Percentiles rank a stretch among this genome's conserved stretches.
Conservation (phyloP, 2,113 vertebrate species). For the Hystrix brachyura region DNA sequence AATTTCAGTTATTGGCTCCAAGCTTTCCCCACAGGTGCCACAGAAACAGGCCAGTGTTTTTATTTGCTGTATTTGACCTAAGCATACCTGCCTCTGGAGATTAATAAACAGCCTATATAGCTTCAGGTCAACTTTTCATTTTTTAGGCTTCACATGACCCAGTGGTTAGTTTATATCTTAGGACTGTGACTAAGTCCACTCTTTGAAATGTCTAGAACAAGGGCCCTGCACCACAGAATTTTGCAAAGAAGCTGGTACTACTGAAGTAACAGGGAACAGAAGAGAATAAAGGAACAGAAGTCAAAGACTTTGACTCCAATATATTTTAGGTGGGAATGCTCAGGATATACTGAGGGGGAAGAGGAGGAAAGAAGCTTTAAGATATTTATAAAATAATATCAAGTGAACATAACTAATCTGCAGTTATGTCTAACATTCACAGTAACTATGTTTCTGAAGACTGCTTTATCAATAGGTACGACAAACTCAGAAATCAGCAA, state of each 20-base stretch:
- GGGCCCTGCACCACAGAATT: background rate
- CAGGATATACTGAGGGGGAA: background rate
- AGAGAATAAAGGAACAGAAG: background rate
- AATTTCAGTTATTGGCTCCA: background rate
- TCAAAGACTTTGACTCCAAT: background rate
- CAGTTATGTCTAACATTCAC: background rate
- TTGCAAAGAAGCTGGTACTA: slow-evolving; percentile 7
- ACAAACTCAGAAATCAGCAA: background rate
- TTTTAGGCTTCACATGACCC: background rate
- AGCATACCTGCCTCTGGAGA: background rate
- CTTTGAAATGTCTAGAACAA: slow-evolving; percentile 2
- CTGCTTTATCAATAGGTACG: background rate
- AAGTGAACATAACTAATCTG: background rate
- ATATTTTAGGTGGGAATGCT: background rate
- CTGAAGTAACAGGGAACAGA: background rate
- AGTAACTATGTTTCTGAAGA: slow-evolving; percentile 33
- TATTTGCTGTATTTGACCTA: background rate
- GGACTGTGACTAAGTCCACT: background rate
- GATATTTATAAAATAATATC: slow-evolving; percentile 16
- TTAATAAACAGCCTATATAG: background rate
- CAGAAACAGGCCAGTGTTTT: background rate
- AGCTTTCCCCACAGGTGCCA: background rate
- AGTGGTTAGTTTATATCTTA: background rate
- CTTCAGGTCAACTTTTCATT: background rate
- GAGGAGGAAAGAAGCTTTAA: background rate